These are phyloP conservation scores for Pocillopora verrucosa DNA, from an alignment of 64 coral and sea anemone genomes.

Conservation along the genomic window DNA sequence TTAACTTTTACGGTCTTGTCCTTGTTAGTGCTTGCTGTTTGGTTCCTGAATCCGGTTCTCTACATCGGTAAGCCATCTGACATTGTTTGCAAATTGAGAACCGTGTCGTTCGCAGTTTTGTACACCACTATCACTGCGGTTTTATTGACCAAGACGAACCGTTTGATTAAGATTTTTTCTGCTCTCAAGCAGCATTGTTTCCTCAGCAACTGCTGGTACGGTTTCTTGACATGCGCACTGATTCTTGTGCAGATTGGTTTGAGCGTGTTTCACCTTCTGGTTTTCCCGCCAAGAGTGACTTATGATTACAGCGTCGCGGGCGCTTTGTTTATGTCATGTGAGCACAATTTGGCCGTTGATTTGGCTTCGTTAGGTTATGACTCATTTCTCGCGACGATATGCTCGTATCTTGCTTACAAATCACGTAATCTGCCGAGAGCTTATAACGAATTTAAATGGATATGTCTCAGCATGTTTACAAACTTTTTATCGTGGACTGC, in stretches of 20 bases:
- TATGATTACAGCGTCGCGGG: conserved; percentile 10
- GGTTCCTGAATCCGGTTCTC: conserved; percentile 62
- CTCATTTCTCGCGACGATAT: conserved; percentile 30
- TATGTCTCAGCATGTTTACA: conserved; percentile 68
- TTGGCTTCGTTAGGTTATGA: conserved; percentile 67
- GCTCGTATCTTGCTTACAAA: conserved; percentile 60
- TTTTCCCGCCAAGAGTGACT: conserved; percentile 55
- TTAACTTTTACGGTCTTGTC: conserved; percentile 62
- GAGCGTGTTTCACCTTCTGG: conserved; percentile 29
- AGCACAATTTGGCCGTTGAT: conserved; percentile 45
- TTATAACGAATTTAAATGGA: conserved; percentile 79
- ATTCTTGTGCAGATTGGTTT: conserved; percentile 67
- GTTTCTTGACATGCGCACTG: conserved; percentile 67
- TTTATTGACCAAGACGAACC: conserved; percentile 86
- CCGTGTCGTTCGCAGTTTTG: conserved; percentile 43
- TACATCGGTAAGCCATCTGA: conserved; percentile 63
- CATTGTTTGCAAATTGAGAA: conserved; percentile 46
- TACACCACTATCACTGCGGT: conserved; percentile 83
- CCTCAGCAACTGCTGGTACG: conserved; percentile 81
- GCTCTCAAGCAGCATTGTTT: conserved; percentile 67
- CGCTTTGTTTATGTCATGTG: conserved; percentile 38
- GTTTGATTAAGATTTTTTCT: conserved; percentile 82
- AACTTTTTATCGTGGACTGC: conserved; percentile 57
- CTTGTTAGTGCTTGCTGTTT: conserved; percentile 49
- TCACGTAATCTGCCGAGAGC: conserved; percentile 65